A percentile compares a stretch with the other conserved stretches of the same genome.
Evolutionary conservation across 2,113 vertebrate genomes (phyloP).

Genomic region (Neoarius graeffei): DNA sequence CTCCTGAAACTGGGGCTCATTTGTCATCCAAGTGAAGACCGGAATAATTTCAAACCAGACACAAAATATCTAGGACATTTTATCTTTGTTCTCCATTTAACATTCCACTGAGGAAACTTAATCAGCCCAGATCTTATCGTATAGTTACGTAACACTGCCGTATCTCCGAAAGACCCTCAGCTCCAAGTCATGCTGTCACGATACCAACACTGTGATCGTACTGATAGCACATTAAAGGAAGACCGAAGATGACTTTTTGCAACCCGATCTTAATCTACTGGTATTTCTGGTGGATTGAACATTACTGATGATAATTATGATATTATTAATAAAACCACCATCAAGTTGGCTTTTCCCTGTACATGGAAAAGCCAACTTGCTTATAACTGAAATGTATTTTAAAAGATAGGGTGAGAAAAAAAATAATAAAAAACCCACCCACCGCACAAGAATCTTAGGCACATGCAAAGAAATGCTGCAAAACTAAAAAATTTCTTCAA

Average conservation of each 20-base stretch:
- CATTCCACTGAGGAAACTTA: constrained; percentile 1
- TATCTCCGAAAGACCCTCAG: background rate
- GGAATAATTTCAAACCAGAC: background rate
- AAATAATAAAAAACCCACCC: too few species aligned
- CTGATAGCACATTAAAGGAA: background rate
- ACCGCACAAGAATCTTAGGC: too few species aligned
- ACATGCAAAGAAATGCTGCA: too few species aligned
- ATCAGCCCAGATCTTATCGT: background rate
- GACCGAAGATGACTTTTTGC: background rate
- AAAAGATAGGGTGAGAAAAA: too few species aligned
- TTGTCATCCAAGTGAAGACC: background rate
- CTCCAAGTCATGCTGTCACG: background rate
- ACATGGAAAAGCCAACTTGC: background rate
- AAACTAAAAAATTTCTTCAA: too few species aligned
- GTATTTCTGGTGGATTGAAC: too few species aligned
- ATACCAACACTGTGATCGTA: background rate
- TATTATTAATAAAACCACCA: too few species aligned
- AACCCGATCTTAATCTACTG: background rate
- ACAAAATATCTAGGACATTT: background rate
- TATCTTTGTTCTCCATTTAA: background rate
- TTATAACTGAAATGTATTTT: too few species aligned
- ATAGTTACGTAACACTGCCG: background rate
- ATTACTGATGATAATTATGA: too few species aligned
- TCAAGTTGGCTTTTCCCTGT: background rate
- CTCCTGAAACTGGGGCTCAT: background rate